Evolutionary conservation across 2,888 invertebrate genomes (phyloP).

Genomic region (Drosophila atripex): DNA sequence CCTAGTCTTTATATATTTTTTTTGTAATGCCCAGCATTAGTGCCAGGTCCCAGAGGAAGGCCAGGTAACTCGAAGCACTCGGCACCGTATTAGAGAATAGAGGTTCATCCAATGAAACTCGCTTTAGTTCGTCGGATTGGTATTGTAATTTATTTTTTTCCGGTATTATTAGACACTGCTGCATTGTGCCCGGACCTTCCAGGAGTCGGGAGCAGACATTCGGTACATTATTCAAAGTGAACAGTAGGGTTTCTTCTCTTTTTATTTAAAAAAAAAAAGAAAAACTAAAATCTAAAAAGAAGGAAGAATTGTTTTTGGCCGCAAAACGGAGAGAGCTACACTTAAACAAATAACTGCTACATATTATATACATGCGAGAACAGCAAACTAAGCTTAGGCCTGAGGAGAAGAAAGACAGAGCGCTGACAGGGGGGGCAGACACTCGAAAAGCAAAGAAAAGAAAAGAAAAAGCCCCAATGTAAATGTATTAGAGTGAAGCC

Average conservation of each 20-base stretch:
- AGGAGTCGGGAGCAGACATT: not conserved
- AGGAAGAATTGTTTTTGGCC: conserved; percentile 3
- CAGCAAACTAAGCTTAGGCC: conserved; percentile 15
- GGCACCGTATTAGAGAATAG: conserved; percentile 20
- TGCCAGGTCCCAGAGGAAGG: not conserved
- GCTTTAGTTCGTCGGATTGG: conserved; percentile 37
- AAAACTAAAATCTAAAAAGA: conserved; percentile 8
- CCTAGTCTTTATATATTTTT: not conserved
- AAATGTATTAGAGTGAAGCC: conserved; percentile 53
- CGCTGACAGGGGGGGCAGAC: conserved; percentile 4
- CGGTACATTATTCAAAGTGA: not conserved
- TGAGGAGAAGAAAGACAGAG: conserved; percentile 26
- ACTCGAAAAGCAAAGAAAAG: conserved; percentile 1
- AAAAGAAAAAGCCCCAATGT: conserved; percentile 39
- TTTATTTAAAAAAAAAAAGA: conserved; percentile 19
- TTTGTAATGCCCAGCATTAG: conserved; percentile 30
- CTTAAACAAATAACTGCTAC: conserved; percentile 21
- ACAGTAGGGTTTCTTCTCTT: conserved; percentile 8
- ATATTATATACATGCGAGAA: conserved; percentile 31
- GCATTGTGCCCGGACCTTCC: conserved; percentile 2
- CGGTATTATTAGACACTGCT: conserved; percentile 33
- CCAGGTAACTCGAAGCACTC: not conserved
- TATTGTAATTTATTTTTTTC: conserved; percentile 68
- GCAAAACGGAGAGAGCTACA: conserved; percentile 16
- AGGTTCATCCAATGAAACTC: conserved; percentile 53